Percentiles rank a stretch among this genome's conserved stretches.
phyloP scores from a whole-genome alignment of 2,113 vertebrate genomes.

The Geothlypis trichas region DNA sequence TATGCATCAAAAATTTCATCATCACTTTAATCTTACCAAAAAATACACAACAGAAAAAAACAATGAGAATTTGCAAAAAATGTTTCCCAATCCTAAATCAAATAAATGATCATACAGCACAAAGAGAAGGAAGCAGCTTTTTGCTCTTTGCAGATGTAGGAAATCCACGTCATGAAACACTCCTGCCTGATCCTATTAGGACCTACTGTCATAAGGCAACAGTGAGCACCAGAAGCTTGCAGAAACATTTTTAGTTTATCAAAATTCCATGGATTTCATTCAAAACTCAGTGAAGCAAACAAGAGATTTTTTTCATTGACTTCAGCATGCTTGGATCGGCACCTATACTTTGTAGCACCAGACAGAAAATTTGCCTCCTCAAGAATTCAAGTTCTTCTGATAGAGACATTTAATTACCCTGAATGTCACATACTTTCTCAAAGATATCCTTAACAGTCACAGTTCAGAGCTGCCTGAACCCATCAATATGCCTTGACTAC shows the following conservation, averaged over 20 bases:
- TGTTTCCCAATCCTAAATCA: not conserved
- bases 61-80: not conserved
- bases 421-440: not conserved
- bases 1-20: not conserved
- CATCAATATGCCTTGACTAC: not conserved
- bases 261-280: not conserved
- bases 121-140: not conserved
- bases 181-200: not conserved
- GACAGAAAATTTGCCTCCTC: not conserved
- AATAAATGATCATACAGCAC: not conserved
- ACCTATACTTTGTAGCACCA: not conserved
- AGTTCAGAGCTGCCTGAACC: not conserved
- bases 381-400: not conserved
- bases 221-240: not conserved
- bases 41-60: not conserved
- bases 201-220: not conserved
- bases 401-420: not conserved
- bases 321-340: not conserved
- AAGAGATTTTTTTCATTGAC: not conserved
- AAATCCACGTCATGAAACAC: not conserved
- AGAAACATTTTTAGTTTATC: conserved; percentile 1
- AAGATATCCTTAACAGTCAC: not conserved
- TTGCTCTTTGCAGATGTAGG: not conserved
- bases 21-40: not conserved
- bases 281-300: conserved; percentile 26